Evolutionary conservation across 2,113 vertebrate species (phyloP).

Genomic region (Chinchilla lanigera): DNA sequence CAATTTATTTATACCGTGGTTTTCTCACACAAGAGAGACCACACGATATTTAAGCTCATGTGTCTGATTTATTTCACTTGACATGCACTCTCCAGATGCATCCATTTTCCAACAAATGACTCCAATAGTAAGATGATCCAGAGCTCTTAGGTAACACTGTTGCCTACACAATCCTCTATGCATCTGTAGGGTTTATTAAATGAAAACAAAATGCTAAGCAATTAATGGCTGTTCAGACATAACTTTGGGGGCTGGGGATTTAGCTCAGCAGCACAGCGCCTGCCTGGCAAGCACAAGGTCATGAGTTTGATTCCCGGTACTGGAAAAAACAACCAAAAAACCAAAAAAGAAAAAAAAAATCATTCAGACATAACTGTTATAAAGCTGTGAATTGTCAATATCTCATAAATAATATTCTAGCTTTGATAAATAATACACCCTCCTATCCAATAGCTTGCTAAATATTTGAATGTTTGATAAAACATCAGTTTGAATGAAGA

Average conservation of each 20-base stretch:
- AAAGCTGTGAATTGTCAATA: not conserved
- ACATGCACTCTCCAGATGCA: not conserved
- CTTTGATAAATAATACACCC: slow-evolving; percentile 14
- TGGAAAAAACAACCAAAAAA: no score
- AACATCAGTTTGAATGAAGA: not conserved
- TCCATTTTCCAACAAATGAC: not conserved
- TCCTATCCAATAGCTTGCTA: not conserved
- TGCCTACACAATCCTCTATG: not conserved
- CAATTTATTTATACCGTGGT: not conserved
- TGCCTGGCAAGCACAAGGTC: no score
- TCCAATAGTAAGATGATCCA: not conserved
- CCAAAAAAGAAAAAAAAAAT: no score
- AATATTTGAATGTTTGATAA: slow-evolving; percentile 18
- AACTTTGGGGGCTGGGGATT: no score
- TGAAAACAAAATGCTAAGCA: slow-evolving; percentile 35
- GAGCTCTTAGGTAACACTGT: not conserved
- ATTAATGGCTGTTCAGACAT: not conserved
- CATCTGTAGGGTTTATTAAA: slow-evolving; percentile 19
- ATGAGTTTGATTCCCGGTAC: no score
- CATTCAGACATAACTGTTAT: no score
- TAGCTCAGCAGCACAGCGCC: no score
- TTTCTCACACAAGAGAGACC: not conserved
- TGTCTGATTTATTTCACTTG: not conserved
- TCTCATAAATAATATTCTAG: not conserved
- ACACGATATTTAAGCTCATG: not conserved